Evolutionary conservation across 2,888 invertebrate genomes (phyloP), one percentile per base, ranked within the genome.

Genomic region (Agelastica alni): DNA sequence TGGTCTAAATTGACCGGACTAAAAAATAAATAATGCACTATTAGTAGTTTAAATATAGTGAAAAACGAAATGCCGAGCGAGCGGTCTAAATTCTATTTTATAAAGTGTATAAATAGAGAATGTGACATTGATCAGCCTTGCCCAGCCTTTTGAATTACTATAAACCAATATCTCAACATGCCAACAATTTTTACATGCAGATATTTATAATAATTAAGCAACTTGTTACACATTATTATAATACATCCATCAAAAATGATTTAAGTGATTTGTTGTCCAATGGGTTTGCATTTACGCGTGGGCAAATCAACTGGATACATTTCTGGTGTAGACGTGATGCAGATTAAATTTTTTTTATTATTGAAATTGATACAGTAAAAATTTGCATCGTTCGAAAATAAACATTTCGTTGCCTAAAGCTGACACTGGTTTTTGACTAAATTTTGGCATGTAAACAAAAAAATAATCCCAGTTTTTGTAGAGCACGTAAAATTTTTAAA

Each of bases 111-210:
- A 10, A 42, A 46, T 36, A 52, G 22, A 18, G 49, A 58, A 53
- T 53, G 57, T 53, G 49, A 53, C 53, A 45, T 58, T 53, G 53
- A 42, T 42, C 49, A 57, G 53, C 51, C 57, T 57, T 58, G 51
- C 51, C 56, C 56, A 47, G 20, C 51, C 56, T 56, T 42, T 22
- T 46, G 54, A 49, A 51, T 51, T 55, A 55, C 51, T 55, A 43
- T 41, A 46, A 48, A 42, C 43, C 51, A 51, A 55, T 55, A 51
- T 55, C 41, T 46, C 45, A 51, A 51, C 55, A 51, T 51, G 51
- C 34, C 45, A 51, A 18, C 36, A 12, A 32, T 55, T 55, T 55
- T 55, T 51, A 37, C 13, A 16, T 37, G 31, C 41, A 30, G 34
- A 16, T 22, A 42, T 48, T 48, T 16, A 55, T 41, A 55, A 55